Evolutionary conservation across 1,140 invertebrate genomes (phyloP), one percentile per base, ranked within the genome.

Genomic region (Berghia stephanieae): DNA sequence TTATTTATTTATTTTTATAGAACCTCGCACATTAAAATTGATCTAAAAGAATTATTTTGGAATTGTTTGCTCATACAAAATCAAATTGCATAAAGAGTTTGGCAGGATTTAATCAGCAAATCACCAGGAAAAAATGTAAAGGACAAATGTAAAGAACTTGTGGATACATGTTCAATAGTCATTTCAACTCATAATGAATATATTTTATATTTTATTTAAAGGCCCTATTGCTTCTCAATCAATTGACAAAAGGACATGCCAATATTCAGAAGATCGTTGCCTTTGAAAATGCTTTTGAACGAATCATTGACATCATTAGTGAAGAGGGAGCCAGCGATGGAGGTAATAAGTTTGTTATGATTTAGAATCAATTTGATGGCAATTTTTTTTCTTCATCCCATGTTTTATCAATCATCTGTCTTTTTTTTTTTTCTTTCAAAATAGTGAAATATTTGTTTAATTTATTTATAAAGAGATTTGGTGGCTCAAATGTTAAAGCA

Each of bases 221-320:
- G 93, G 93, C 96, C 1, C 90, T 99, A 18, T 89, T 99, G 5
- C 90, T 99, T n/a, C 90, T 99, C 0, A 96, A 95, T 80, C 94
- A 97, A 86, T 90, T 99, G 67, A 99, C 97, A 0, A 96, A 96
- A 90, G 94, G 94, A 6, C 99, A 99, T 91, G 95, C 96, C 0
- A 98, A 98, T 88, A 97, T 99, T 83, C 98, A 99, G 89, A 99
- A 99, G 91, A 99, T 99, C 85, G 96, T 99, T 4, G 98, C 97
- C 0, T 99, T 99, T 91, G 97, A 99, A 91, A 99, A 98, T 91
- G 96, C 96, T 0, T 99, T 99, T 89, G 97, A 99, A 90, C 92
- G 95, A 80, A 91, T 99, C 46, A 95, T 99, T 83, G 95, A 96
- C 86, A 96, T 99, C 42, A 96, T 99, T 36, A 91, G 90, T 1